These are phyloP conservation scores for Lanius collurio DNA, from an alignment of 2,113 vertebrate species.

Conservation along the genomic window DNA sequence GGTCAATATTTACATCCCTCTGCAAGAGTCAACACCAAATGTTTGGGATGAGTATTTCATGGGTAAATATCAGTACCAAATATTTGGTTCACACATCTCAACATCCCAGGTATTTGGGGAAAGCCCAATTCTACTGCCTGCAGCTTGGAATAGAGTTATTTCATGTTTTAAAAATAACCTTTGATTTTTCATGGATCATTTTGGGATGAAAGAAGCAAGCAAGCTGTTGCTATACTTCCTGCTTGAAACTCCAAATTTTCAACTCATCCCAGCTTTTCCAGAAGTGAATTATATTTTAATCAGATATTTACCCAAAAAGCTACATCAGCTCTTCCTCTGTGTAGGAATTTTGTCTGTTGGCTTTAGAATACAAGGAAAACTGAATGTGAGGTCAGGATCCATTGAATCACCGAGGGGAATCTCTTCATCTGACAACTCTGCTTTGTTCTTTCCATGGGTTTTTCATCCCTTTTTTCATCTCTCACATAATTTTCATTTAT, in stretches of 20 bases:
- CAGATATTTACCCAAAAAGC: neutral
- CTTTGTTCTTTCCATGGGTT: neutral
- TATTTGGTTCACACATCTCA: neutral
- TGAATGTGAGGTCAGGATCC: neutral
- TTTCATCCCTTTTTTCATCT: neutral
- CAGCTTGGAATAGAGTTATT: neutral
- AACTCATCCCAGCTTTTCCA: neutral
- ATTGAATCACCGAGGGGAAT: neutral
- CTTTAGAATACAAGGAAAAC: neutral
- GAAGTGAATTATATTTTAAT: neutral
- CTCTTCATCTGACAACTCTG: neutral
- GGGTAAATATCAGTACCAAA: slow-evolving; percentile 5
- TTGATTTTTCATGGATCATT: neutral
- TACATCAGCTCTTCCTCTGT: neutral
- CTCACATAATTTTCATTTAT: neutral
- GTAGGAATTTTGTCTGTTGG: neutral
- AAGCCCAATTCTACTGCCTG: neutral
- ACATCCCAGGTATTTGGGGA: neutral
- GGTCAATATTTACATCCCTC: slow-evolving; percentile 5
- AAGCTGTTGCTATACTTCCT: fast-evolving
- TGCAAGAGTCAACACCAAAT: neutral
- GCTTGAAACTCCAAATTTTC: neutral
- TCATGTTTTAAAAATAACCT: neutral
- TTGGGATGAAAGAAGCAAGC: neutral
- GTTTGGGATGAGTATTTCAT: neutral